phyloP scores from a whole-genome alignment of 2,797 vertebrate genomes.

The Pipistrellus pipistrellus region DNA sequence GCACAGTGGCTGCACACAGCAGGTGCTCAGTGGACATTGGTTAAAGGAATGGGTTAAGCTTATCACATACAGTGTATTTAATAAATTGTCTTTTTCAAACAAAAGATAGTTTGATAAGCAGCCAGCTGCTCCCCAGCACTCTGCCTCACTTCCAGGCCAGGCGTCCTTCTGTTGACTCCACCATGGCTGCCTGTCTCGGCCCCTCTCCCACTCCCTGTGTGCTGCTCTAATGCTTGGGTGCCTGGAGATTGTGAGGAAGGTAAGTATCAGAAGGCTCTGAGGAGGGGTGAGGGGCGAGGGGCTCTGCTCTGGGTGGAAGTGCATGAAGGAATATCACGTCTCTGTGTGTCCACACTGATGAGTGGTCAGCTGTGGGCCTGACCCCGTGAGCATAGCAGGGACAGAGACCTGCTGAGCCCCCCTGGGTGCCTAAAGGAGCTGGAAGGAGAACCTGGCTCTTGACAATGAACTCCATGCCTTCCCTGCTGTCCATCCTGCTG shows the following conservation, averaged over 20 bases:
- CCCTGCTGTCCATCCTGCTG: rapidly evolving
- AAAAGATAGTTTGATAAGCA: neutral
- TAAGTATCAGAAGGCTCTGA: neutral
- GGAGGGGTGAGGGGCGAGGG: rapidly evolving
- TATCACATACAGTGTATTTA: neutral
- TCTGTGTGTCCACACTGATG: neutral
- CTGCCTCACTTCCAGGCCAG: neutral
- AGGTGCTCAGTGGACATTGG: neutral
- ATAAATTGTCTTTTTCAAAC: neutral
- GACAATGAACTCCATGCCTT: neutral
- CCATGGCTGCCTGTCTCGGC: neutral
- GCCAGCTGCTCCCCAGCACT: neutral
- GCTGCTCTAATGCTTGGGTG: neutral
- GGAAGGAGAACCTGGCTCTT: neutral
- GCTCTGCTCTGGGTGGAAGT: neutral
- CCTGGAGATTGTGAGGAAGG: neutral
- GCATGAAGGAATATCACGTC: neutral
- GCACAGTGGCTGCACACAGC: neutral
- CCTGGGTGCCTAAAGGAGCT: neutral
- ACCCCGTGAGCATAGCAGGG: rapidly evolving
- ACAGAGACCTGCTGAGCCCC: neutral
- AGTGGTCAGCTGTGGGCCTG: neutral
- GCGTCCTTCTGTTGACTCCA: neutral
- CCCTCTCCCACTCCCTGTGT: neutral
- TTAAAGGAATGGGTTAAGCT: neutral